phyloP scores from a whole-genome alignment of 2,797 vertebrate species.

The Carapus acus region DNA sequence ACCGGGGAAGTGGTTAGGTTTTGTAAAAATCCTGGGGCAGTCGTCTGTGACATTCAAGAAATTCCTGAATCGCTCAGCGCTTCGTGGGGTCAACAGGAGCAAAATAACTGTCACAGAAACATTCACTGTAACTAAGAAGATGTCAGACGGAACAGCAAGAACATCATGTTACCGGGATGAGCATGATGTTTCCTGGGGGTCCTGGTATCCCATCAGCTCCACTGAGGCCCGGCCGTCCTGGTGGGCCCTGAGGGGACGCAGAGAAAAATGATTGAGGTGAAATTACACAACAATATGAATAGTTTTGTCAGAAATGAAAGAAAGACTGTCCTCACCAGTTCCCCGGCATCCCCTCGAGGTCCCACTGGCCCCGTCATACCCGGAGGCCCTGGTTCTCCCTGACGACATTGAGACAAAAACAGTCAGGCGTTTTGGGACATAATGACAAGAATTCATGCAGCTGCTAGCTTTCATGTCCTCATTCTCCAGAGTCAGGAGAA shows the following conservation, averaged over 20 bases:
- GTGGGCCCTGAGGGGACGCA: slow-evolving; percentile 77
- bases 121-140: slow-evolving; percentile 9
- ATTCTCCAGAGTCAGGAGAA: no score
- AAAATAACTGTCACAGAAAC: slow-evolving; percentile 31
- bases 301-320: background rate
- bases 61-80: slow-evolving; percentile 15
- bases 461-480: background rate
- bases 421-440: background rate
- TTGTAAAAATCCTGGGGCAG: slow-evolving; percentile 7
- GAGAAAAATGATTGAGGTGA: slow-evolving; percentile 27
- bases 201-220: slow-evolving; percentile 92
- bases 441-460: background rate
- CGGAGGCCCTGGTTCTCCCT: slow-evolving; percentile 73
- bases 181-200: slow-evolving; percentile 90
- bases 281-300: background rate
- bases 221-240: slow-evolving; percentile 82
- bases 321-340: slow-evolving; percentile 72
- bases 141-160: slow-evolving; percentile 11
- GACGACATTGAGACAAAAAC: slow-evolving; percentile 7
- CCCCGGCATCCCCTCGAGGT: slow-evolving; percentile 83
- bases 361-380: slow-evolving; percentile 83
- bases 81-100: slow-evolving; percentile 25
- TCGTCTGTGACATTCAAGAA: slow-evolving; percentile 9
- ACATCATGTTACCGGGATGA: slow-evolving; percentile 79
- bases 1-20: slow-evolving; percentile 6